Percentiles rank a stretch among this genome's conserved stretches.
phyloP scores from a whole-genome alignment of 2,797 vertebrate genomes.

The Melanotaenia maccullochi region DNA sequence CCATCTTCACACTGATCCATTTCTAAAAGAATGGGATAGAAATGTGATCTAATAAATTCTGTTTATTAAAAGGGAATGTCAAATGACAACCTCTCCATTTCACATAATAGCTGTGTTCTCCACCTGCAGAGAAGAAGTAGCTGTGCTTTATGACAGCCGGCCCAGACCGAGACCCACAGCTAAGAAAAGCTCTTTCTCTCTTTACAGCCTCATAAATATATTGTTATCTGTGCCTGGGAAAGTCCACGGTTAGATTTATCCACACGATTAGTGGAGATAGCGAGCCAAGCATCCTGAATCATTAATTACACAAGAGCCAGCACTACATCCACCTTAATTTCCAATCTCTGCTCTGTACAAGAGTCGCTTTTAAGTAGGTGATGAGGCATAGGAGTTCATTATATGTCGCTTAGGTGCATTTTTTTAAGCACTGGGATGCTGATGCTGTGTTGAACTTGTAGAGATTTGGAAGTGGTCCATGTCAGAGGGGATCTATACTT shows the following conservation, averaged over 20 bases:
- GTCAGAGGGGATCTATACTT: conserved; percentile 55
- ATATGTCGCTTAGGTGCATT: conserved; percentile 77
- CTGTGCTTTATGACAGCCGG: conserved; percentile 67
- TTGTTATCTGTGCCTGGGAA: conserved; percentile 80
- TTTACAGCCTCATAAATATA: conserved; percentile 85
- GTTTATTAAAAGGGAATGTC: background rate
- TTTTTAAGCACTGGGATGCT: conserved; percentile 57
- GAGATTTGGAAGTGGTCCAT: conserved; percentile 67
- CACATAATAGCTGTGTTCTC: conserved; percentile 5
- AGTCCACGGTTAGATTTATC: conserved; percentile 83
- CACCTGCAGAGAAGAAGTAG: conserved; percentile 39
- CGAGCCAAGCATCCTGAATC: conserved; percentile 80
- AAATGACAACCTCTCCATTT: background rate
- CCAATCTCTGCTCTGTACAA: conserved; percentile 57
- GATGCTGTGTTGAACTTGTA: conserved; percentile 40
- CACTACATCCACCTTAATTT: conserved; percentile 72
- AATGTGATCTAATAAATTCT: background rate
- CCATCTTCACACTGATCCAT: background rate
- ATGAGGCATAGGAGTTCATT: conserved; percentile 82
- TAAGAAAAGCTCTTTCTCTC: conserved; percentile 65
- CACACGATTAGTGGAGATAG: conserved; percentile 74
- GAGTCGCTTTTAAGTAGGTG: conserved; percentile 76
- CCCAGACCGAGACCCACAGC: conserved; percentile 66
- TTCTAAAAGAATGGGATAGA: background rate
- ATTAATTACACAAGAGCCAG: conserved; percentile 80